Percentiles rank a stretch among this genome's conserved stretches.
Evolutionary conservation across 2,888 invertebrate genomes (phyloP).

Genomic region (Cephonodes hylas): DNA sequence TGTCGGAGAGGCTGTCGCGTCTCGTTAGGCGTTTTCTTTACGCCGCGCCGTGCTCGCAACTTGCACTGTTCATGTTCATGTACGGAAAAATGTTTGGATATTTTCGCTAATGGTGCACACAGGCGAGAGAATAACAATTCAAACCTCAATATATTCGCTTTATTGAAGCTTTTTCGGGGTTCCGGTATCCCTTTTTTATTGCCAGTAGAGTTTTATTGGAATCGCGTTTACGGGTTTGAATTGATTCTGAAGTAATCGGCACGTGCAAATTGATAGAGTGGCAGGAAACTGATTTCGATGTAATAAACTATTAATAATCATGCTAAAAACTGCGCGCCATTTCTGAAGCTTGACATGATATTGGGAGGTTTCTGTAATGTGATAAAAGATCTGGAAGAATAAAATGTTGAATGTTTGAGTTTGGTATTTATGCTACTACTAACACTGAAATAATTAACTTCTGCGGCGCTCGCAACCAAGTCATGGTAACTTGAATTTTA

Average conservation of each 20-base stretch:
- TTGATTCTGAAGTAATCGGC: not conserved
- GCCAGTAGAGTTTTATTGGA: slow-evolving; percentile 4
- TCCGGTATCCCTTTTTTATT: not conserved
- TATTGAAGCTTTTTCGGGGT: not conserved
- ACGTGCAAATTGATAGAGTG: not conserved
- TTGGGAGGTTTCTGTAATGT: no score
- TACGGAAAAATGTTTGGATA: not conserved
- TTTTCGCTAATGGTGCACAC: not conserved
- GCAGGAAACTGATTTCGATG: not conserved
- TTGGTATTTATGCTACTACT: no score
- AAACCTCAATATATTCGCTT: not conserved
- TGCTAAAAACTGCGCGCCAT: no score
- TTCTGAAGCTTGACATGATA: no score
- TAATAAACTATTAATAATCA: not conserved
- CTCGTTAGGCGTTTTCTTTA: not conserved
- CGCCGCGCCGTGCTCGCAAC: not conserved
- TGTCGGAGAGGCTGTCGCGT: not conserved
- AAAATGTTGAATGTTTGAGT: no score
- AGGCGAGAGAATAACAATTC: not conserved
- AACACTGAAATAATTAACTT: no score
- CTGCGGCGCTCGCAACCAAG: no score
- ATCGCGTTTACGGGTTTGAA: not conserved
- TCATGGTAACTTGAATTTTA: no score
- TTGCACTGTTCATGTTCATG: not conserved
- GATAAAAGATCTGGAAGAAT: no score